phyloP scores from a whole-genome alignment of 1,140 invertebrate genomes.

The Heliconius hermathena region DNA sequence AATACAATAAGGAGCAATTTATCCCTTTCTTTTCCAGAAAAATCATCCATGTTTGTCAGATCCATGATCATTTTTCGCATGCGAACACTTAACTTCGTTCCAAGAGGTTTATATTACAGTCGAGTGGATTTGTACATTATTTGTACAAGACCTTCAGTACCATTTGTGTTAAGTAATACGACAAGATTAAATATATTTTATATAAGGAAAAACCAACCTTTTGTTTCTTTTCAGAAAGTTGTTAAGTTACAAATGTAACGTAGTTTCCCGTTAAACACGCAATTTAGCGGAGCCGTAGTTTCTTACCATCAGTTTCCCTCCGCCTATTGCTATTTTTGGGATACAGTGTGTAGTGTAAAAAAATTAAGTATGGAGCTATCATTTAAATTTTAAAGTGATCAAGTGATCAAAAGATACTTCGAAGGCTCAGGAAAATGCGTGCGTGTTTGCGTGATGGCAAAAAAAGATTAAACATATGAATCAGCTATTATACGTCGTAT shows the following conservation, averaged over 20 bases:
- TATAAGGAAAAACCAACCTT: not conserved
- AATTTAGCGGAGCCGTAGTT: too few species aligned
- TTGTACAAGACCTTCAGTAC: slow-evolving; percentile 20
- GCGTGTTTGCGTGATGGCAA: too few species aligned
- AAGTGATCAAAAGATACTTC: too few species aligned
- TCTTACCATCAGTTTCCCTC: too few species aligned
- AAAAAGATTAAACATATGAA: too few species aligned
- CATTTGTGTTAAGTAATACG: not conserved
- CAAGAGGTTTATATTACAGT: slow-evolving; percentile 29
- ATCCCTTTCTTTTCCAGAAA: slow-evolving; percentile 4
- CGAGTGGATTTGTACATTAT: slow-evolving; percentile 35
- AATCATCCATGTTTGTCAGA: slow-evolving; percentile 34
- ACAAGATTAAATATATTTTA: not conserved
- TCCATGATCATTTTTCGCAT: slow-evolving; percentile 25
- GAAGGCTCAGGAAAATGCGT: too few species aligned
- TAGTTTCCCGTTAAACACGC: too few species aligned
- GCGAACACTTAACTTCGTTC: slow-evolving; percentile 31
- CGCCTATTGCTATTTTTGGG: too few species aligned
- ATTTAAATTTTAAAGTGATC: too few species aligned
- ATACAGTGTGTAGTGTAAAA: not conserved
- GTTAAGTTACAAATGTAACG: too few species aligned
- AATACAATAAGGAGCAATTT: not conserved
- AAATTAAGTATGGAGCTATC: too few species aligned
- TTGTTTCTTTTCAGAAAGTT: not conserved
- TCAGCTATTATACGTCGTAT: too few species aligned